Conservation (phyloP, 2,888 invertebrate genomes). For the Hypsopygia costalis region DNA sequence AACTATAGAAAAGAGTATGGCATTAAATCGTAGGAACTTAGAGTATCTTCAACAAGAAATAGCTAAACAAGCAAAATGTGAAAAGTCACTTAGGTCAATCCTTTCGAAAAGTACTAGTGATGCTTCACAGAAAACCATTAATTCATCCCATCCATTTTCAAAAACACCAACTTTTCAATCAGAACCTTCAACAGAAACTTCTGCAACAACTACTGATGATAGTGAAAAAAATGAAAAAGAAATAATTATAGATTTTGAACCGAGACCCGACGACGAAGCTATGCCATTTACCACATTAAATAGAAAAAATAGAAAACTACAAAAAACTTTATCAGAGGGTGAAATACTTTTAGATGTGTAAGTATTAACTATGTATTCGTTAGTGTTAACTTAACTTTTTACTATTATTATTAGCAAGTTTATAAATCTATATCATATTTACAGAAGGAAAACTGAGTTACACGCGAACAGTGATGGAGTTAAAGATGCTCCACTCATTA, state of each 20-base stretch:
- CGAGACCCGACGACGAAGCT: constrained; percentile 83
- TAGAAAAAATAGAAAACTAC: constrained; percentile 79
- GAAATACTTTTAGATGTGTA: constrained; percentile 85
- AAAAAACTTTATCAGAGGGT: constrained; percentile 90
- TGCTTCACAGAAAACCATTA: constrained; percentile 64
- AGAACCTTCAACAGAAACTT: constrained; percentile 76
- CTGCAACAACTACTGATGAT: constrained; percentile 73
- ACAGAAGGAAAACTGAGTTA: constrained; percentile 70
- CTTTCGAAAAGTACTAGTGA: constrained; percentile 71
- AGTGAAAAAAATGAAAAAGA: constrained; percentile 86
- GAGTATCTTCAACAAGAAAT: constrained; percentile 77
- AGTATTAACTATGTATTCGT: constrained; percentile 28
- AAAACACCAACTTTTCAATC: constrained; percentile 76
- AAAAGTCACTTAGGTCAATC: constrained; percentile 60
- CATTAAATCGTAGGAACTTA: constrained; percentile 68
- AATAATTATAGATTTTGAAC: constrained; percentile 94
- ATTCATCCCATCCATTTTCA: constrained; percentile 63
- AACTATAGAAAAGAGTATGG: constrained; percentile 76
- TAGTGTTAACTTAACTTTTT: not conserved
- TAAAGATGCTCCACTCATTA: constrained; percentile 71
- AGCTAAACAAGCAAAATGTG: constrained; percentile 67
- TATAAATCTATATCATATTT: constrained; percentile 11
- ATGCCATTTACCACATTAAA: constrained; percentile 80
- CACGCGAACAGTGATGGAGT: constrained; percentile 66
- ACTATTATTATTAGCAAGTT: too few relatives aligned